A percentile compares a stretch with the other conserved stretches of the same genome.
phyloP scores from a whole-genome alignment of 2,113 vertebrate species.

The Anoura caudifer region DNA sequence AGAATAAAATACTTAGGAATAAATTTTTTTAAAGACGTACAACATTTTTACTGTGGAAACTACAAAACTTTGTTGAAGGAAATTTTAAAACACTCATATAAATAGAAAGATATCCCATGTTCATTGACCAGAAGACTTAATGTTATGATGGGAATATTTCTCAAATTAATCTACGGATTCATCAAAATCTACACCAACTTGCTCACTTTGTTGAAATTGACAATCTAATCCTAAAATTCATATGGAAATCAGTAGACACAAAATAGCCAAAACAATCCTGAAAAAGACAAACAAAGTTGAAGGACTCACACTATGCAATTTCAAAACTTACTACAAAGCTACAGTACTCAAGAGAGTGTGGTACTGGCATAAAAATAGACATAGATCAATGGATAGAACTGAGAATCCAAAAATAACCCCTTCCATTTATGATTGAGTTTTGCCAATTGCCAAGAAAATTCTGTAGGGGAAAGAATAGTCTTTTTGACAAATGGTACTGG shows the following conservation, averaged over 20 bases:
- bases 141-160: neutral
- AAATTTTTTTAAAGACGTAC: neutral
- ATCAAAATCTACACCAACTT: neutral
- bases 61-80: neutral
- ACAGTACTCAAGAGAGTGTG: neutral
- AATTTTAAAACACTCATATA: neutral
- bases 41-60: neutral
- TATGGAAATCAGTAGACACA: neutral
- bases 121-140: neutral
- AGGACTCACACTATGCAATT: neutral
- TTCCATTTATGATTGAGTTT: neutral
- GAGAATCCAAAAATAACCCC: neutral
- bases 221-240: neutral
- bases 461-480: neutral
- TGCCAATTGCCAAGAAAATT: neutral
- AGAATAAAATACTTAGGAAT: conserved; percentile 8
- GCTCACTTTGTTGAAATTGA: neutral
- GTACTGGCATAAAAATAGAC: neutral
- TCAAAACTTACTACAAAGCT: neutral
- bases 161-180: neutral
- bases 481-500: neutral
- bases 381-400: neutral
- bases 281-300: neutral
- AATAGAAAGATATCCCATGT: neutral
- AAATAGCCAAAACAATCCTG: neutral